These are phyloP conservation scores for Larimichthys crocea DNA, from an alignment of 2,113 vertebrate genomes.

Conservation along the genomic window DNA sequence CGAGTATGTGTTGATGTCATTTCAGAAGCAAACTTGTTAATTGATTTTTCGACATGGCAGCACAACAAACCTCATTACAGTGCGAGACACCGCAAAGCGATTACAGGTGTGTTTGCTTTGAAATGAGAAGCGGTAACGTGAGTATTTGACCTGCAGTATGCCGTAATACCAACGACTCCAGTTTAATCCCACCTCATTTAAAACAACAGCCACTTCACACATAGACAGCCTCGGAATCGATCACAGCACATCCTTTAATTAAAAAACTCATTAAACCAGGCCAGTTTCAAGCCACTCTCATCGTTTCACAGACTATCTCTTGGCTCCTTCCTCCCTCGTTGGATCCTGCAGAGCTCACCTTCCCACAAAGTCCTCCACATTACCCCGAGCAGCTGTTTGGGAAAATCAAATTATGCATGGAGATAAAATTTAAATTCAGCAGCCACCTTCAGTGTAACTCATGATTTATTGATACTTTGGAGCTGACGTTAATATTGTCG, in stretches of 20 bases:
- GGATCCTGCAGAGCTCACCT: slow-evolving; percentile 28
- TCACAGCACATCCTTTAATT: slow-evolving; percentile 54
- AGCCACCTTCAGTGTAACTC: slow-evolving; percentile 50
- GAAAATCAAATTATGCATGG: slow-evolving; percentile 67
- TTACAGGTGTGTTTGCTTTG: slow-evolving; percentile 43
- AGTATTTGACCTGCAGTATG: slow-evolving; percentile 38
- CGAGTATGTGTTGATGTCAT: background rate
- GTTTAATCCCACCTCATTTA: slow-evolving; percentile 59
- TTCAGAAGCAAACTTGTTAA: slow-evolving; percentile 4
- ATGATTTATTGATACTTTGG: slow-evolving; percentile 69
- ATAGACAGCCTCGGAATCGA: slow-evolving; percentile 36
- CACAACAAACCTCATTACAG: slow-evolving; percentile 32
- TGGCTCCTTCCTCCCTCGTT: slow-evolving; percentile 26
- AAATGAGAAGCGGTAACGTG: slow-evolving; percentile 20
- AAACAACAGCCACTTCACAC: slow-evolving; percentile 43
- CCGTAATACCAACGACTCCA: slow-evolving; percentile 6
- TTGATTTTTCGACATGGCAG: background rate
- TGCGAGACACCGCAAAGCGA: background rate
- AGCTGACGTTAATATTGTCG: slow-evolving; percentile 64
- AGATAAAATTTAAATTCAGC: slow-evolving; percentile 61
- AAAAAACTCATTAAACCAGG: slow-evolving; percentile 60
- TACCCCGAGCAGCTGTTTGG: slow-evolving; percentile 68
- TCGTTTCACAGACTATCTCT: slow-evolving; percentile 21
- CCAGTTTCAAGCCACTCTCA: slow-evolving; percentile 25
- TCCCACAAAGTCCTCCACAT: slow-evolving; percentile 50